A percentile compares a stretch with the other conserved stretches of the same genome.
Evolutionary conservation across 2,113 vertebrate genomes (phyloP).

Genomic region (Paraplagusia blochii): DNA sequence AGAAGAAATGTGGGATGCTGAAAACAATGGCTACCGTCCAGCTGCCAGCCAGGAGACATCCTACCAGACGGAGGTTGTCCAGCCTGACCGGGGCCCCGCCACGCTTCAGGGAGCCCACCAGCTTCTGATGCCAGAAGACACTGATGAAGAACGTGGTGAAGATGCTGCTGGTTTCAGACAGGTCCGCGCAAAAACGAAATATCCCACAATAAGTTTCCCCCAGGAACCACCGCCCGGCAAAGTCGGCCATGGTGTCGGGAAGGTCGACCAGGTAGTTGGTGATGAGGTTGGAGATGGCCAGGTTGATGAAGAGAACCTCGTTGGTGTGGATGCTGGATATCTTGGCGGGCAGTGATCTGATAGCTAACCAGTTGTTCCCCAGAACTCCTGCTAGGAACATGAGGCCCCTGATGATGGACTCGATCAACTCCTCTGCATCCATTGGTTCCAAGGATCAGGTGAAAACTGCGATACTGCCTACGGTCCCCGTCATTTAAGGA

Average conservation of each 20-base stretch:
- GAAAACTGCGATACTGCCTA: neutral
- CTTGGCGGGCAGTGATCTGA: constrained; percentile 56
- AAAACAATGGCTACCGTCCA: constrained; percentile 64
- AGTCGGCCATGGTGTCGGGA: constrained; percentile 66
- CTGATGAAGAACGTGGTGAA: constrained; percentile 76
- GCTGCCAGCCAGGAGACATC: constrained; percentile 58
- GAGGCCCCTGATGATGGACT: constrained; percentile 54
- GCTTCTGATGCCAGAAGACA: constrained; percentile 77
- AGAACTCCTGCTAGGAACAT: constrained; percentile 71
- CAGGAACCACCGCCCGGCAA: constrained; percentile 62
- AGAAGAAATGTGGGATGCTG: constrained; percentile 65
- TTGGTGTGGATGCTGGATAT: constrained; percentile 59
- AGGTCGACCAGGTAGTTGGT: constrained; percentile 77
- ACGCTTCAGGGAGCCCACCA: constrained; percentile 70
- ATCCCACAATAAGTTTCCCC: constrained; percentile 62
- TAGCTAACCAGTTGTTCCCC: constrained; percentile 73
- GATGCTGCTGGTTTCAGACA: constrained; percentile 79
- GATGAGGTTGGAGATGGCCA: constrained; percentile 77
- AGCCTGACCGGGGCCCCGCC: constrained; percentile 61
- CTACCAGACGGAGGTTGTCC: constrained; percentile 62
- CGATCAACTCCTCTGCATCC: constrained; percentile 42
- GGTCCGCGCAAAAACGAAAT: constrained; percentile 65
- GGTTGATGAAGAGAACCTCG: constrained; percentile 74
- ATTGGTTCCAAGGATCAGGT: constrained; percentile 31
- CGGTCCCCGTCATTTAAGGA: neutral